These are phyloP conservation scores for Perca flavescens DNA, from an alignment of 2,113 vertebrate genomes.

Conservation along the genomic window DNA sequence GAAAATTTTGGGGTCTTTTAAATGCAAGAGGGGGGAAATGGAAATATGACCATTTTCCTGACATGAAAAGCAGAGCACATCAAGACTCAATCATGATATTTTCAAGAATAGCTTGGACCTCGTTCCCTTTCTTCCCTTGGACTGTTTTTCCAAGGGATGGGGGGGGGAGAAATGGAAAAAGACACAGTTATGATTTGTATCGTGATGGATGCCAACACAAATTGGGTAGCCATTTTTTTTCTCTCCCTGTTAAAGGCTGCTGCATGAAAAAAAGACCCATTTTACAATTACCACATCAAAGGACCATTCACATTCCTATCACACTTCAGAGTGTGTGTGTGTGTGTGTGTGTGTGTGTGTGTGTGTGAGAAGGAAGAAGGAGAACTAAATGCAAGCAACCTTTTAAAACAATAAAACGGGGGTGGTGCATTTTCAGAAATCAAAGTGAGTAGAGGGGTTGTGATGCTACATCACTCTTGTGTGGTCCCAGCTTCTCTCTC, in stretches of 20 bases:
- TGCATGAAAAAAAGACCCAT: conserved; percentile 52
- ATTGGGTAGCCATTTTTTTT: conserved; percentile 53
- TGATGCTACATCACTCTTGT: conserved; percentile 66
- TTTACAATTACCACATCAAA: conserved; percentile 78
- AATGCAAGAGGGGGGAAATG: conserved; percentile 58
- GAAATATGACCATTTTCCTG: conserved; percentile 67
- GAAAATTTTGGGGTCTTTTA: conserved; percentile 76
- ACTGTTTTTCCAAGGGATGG: conserved; percentile 58
- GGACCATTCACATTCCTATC: conserved; percentile 58
- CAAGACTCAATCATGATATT: conserved; percentile 58
- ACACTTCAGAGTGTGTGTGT: conserved; percentile 20
- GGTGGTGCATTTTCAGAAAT: conserved; percentile 36
- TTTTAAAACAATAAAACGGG: conserved; percentile 63
- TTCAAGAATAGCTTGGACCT: conserved; percentile 54
- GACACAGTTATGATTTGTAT: conserved; percentile 62
- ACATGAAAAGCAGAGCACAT: conserved; percentile 66
- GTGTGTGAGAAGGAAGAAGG: not conserved
- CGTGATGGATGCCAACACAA: conserved; percentile 72
- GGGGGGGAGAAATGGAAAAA: conserved; percentile 66
- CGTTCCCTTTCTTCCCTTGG: conserved; percentile 21
- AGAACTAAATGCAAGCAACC: conserved; percentile 43
- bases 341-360: no score
- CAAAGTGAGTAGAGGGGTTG: conserved; percentile 54
- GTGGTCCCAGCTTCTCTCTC: conserved; percentile 70
- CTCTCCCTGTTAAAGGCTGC: conserved; percentile 51